Conservation (phyloP, 2,888 invertebrate species). For the Coenonympha arcania region DNA sequence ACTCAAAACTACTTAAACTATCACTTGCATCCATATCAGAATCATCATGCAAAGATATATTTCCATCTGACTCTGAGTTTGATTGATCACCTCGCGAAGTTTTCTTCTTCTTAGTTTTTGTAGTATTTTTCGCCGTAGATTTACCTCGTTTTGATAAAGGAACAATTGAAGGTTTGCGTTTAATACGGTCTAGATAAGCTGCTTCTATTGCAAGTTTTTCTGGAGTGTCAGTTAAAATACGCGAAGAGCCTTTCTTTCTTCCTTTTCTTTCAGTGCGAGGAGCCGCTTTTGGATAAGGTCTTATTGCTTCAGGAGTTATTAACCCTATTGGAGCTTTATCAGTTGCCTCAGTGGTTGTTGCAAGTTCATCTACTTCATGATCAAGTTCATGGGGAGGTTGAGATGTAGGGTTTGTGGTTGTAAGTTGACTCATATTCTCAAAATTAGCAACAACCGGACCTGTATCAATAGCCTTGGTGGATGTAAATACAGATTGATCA, state of each 20-base stretch:
- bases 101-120: too few relatives aligned
- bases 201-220: not conserved
- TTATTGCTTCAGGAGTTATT: not conserved
- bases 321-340: not conserved
- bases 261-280: not conserved
- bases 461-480: slow-evolving; percentile 5
- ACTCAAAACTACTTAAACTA: too few relatives aligned
- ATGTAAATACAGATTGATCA: slow-evolving; percentile 6
- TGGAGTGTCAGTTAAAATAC: not conserved
- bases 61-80: too few relatives aligned
- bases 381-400: slow-evolving; percentile 8
- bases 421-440: too few relatives aligned
- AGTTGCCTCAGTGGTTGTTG: not conserved
- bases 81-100: too few relatives aligned
- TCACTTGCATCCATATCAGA: too few relatives aligned
- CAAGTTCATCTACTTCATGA: slow-evolving; percentile 4
- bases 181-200: slow-evolving; percentile 1
- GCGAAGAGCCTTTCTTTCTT: not conserved
- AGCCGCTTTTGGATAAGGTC: not conserved
- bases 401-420: slow-evolving; percentile 8
- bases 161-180: slow-evolving; percentile 10
- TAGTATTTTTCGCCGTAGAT: too few relatives aligned
- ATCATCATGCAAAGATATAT: too few relatives aligned
- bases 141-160: slow-evolving; percentile 9
- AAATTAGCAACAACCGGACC: too few relatives aligned